Percentiles rank a stretch among this genome's conserved stretches.
Evolutionary conservation across 2,113 vertebrate genomes (phyloP).

Genomic region (Triplophysa tibetana): DNA sequence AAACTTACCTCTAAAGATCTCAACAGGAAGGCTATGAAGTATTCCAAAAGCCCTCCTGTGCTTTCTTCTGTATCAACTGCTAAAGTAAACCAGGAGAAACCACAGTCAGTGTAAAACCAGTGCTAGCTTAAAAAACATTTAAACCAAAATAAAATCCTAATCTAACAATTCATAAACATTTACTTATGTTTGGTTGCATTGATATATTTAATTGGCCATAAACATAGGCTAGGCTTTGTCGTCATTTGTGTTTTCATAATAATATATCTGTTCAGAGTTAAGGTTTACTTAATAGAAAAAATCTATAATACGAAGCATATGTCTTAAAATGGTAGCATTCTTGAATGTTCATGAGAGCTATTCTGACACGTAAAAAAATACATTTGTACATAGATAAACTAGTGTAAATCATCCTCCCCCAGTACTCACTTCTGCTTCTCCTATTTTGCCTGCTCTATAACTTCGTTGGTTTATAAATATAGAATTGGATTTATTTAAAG

Average conservation of each 20-base stretch:
- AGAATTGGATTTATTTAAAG: background rate
- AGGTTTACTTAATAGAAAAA: conserved; percentile 3
- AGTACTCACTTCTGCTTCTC: background rate
- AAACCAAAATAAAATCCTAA: background rate
- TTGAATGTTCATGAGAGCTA: background rate
- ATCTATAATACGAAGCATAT: background rate
- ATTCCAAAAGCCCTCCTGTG: conserved; percentile 83
- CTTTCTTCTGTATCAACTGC: conserved; percentile 75
- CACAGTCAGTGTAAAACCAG: conserved; percentile 81
- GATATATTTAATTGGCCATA: background rate
- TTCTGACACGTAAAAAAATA: conserved; percentile 2
- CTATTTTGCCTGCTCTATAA: conserved; percentile 12
- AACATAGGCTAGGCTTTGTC: conserved; percentile 2
- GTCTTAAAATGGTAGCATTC: background rate
- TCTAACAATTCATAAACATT: background rate
- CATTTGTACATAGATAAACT: conserved; percentile 34
- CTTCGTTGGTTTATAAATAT: background rate
- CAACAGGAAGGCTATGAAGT: conserved; percentile 84
- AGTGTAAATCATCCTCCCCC: background rate
- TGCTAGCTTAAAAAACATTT: background rate
- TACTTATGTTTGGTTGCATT: conserved; percentile 3
- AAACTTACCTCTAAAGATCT: conserved; percentile 89
- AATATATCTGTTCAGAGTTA: background rate
- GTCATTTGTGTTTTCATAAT: background rate
- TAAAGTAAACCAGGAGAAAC: conserved; percentile 81